Conservation (phyloP, 1,140 invertebrate species). For the Formica exsecta region DNA sequence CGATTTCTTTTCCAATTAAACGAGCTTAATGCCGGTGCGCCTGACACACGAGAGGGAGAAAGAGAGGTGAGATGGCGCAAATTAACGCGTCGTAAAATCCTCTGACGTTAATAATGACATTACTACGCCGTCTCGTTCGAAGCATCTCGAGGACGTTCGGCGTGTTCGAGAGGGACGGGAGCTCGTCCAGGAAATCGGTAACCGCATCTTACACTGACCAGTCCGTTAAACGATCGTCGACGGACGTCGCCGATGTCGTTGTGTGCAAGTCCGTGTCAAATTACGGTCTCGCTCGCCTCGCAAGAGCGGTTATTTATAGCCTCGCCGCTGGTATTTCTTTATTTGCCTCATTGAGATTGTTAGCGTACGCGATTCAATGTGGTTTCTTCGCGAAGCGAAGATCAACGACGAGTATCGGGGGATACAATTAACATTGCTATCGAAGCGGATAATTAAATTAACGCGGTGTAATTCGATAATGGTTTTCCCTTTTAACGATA, state of each 20-base stretch:
- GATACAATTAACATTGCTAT: constrained; percentile 48
- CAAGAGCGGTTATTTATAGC: constrained; percentile 37
- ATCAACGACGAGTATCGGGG: constrained; percentile 24
- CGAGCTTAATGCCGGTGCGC: constrained; percentile 31
- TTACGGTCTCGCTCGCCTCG: constrained; percentile 70
- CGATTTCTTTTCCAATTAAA: constrained; percentile 71
- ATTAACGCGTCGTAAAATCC: constrained; percentile 75
- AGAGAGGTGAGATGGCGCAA: constrained; percentile 41
- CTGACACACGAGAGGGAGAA: not conserved
- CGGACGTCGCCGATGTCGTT: constrained; percentile 37
- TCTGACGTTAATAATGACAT: constrained; percentile 73
- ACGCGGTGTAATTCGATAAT: not conserved
- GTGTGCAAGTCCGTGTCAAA: constrained; percentile 52
- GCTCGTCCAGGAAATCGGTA: constrained; percentile 50
- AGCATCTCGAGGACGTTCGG: constrained; percentile 50
- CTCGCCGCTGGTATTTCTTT: constrained; percentile 51
- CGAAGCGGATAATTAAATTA: constrained; percentile 47
- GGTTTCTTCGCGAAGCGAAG: not conserved
- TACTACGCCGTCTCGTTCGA: constrained; percentile 51
- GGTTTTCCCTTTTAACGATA: not conserved
- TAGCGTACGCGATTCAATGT: constrained; percentile 5
- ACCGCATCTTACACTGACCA: constrained; percentile 16
- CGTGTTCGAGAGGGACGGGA: constrained; percentile 5
- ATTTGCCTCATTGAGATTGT: constrained; percentile 36
- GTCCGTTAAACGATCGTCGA: constrained; percentile 39